Percentiles rank a stretch among this genome's conserved stretches.
phyloP scores from a whole-genome alignment of 2,888 invertebrate species.

The Scaeva pyrastri region DNA sequence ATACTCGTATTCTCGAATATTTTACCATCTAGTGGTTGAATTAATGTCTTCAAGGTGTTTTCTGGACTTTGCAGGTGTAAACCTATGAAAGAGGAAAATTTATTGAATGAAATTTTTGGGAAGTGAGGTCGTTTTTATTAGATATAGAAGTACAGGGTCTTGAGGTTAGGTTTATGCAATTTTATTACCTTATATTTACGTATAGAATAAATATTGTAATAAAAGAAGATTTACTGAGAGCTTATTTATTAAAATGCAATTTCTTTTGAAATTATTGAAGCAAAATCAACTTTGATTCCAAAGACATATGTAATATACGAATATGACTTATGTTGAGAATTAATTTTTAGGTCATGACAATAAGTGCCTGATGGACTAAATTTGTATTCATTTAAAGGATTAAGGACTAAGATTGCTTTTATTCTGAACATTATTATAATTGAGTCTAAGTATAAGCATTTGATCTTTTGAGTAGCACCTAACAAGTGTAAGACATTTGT shows the following conservation, averaged over 20 bases:
- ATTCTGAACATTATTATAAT: too few species aligned
- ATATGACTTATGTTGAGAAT: background rate
- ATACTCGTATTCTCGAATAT: too few species aligned
- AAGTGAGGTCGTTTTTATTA: background rate
- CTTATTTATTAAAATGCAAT: background rate
- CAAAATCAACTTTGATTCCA: constrained; percentile 5
- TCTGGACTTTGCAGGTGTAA: constrained; percentile 9
- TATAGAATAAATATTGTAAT: too few species aligned
- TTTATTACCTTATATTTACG: background rate
- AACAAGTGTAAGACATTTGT: too few species aligned
- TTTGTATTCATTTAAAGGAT: too few species aligned
- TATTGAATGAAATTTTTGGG: constrained; percentile 1
- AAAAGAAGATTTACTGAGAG: background rate
- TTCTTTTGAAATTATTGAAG: background rate
- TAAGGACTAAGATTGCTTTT: too few species aligned
- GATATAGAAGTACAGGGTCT: background rate
- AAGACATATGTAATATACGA: background rate
- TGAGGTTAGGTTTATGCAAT: background rate
- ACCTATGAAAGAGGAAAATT: constrained; percentile 14
- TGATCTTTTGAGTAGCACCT: too few species aligned
- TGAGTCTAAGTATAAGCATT: too few species aligned
- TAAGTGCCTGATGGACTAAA: too few species aligned
- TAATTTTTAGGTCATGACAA: background rate
- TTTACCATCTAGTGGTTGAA: constrained; percentile 10
- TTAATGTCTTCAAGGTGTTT: constrained; percentile 44